A percentile compares a stretch with the other conserved stretches of the same genome.
These are phyloP conservation scores for Miniopterus natalensis DNA, from an alignment of 2,113 vertebrate genomes.

Conservation along the genomic window DNA sequence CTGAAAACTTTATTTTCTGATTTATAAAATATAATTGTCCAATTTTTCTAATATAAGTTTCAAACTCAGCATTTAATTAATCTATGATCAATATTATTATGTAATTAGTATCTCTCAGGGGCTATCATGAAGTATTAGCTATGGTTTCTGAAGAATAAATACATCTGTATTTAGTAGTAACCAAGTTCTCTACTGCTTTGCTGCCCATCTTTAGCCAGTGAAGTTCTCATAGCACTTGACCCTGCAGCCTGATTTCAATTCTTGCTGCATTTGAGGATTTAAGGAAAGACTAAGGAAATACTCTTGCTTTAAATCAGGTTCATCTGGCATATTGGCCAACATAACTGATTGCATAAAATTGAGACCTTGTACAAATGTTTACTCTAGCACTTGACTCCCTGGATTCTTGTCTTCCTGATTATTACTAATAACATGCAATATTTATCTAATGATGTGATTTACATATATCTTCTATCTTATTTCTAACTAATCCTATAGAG, in stretches of 20 bases:
- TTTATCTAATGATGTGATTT: neutral
- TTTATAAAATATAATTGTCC: constrained; percentile 60
- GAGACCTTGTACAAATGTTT: neutral
- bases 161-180: neutral
- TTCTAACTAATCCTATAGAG: neutral
- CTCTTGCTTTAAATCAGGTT: neutral
- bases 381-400: neutral
- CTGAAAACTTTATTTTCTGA: constrained; percentile 64
- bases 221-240: neutral
- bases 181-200: neutral
- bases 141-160: neutral
- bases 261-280: neutral
- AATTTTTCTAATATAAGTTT: constrained; percentile 10
- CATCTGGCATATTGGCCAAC: neutral
- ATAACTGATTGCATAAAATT: neutral
- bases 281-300: neutral
- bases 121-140: neutral
- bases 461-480: neutral
- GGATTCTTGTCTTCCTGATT: neutral
- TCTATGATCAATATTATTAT: neutral
- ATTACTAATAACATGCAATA: neutral
- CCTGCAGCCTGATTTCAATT: neutral
- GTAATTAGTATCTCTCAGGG: neutral
- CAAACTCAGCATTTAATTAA: neutral
- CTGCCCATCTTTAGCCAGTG: neutral